phyloP scores from a whole-genome alignment of 2,113 vertebrate genomes.

The Lethenteron reissneri region DNA sequence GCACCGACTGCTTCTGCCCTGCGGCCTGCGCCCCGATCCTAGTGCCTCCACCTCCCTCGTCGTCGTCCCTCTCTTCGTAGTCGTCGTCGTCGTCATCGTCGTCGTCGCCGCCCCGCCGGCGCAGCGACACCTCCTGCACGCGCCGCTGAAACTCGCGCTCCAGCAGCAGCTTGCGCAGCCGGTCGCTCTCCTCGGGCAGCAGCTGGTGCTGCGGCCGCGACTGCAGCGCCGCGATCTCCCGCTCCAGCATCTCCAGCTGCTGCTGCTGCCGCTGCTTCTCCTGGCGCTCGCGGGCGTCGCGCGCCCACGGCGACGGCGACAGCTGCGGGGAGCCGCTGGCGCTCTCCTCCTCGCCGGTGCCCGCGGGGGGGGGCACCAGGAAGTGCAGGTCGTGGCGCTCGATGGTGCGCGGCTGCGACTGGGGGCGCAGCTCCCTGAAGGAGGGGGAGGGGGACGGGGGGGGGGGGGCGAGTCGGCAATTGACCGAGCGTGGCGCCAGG shows the following conservation, averaged over 20 bases:
- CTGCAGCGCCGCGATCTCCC: slow-evolving; percentile 87
- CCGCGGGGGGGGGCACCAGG: slow-evolving; percentile 20
- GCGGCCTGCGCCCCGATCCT: too few relatives aligned
- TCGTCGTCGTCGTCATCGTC: slow-evolving; percentile 84
- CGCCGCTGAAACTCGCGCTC: slow-evolving; percentile 98
- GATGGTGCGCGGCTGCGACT: slow-evolving; percentile 86
- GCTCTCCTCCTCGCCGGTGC: slow-evolving; percentile 67
- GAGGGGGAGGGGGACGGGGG: slow-evolving; percentile 20
- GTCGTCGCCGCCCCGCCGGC: slow-evolving; percentile 68
- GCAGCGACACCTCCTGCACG: slow-evolving; percentile 80
- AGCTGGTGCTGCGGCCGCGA: slow-evolving; percentile 42
- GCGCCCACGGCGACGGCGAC: slow-evolving; percentile 89
- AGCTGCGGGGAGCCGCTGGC: slow-evolving; percentile 61
- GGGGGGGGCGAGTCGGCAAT: slow-evolving; percentile 13
- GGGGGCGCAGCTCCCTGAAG: slow-evolving; percentile 74
- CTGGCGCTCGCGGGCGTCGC: slow-evolving; percentile 80
- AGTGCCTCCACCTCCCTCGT: neutral
- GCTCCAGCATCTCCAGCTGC: slow-evolving; percentile 78
- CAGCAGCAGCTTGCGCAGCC: slow-evolving; percentile 79
- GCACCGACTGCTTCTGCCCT: too few relatives aligned
- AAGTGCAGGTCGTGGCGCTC: slow-evolving; percentile 82
- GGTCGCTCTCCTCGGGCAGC: slow-evolving; percentile 66
- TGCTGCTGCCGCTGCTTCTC: slow-evolving; percentile 96
- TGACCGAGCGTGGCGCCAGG: too few relatives aligned
- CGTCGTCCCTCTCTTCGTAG: slow-evolving; percentile 27